Evolutionary conservation across 2,888 invertebrate species (phyloP), one percentile per base, ranked within the genome.

Genomic region (Cepaea hortensis): DNA sequence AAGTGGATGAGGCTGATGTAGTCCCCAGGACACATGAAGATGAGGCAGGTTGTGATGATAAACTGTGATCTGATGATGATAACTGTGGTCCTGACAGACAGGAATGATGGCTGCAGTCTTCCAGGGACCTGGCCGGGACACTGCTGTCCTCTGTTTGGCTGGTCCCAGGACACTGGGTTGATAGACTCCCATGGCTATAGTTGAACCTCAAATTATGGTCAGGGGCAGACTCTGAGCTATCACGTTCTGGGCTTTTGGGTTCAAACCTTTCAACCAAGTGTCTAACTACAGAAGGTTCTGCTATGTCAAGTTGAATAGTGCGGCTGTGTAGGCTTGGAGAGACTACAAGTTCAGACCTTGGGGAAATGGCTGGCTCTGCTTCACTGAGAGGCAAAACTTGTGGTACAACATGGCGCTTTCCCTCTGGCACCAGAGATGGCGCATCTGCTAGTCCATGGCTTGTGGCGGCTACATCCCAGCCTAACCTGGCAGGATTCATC

Each of bases 181-280:
- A 46, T 7, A 20, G 6, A 65, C n/a, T 23, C 18, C 3, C 11
- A 65, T 61, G 46, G 50, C 23, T 20, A 13, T 81, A 68, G 46
- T 68, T 68, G 20, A 23, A 48, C 9, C 55, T 70, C 20, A 4
- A 50, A 23, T 1, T 50, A 23, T 18, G 46, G 11, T 82, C 82
- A 61, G 50, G 23, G 18, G 55, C 82, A 72, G 50, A 55, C 61
- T 82, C 82, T 61, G 76, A 76, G 7, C 48, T 61, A 15, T 84
- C 84, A 20, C 15, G 7, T 61, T 84, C 77, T 23, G 75, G 81
- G 20, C 88, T 87, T 20, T 87, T 65, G 50, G 81, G 83, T 79
- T 91, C 90, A 89, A 92, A 92, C 83, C 88, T 90, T 9, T 90
- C 91, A 9, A 90, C 89, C n/a, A 92, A 83, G 85, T 91, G 90